Conservation (phyloP, 2,797 vertebrate species). For the Poeciliopsis turneri region DNA sequence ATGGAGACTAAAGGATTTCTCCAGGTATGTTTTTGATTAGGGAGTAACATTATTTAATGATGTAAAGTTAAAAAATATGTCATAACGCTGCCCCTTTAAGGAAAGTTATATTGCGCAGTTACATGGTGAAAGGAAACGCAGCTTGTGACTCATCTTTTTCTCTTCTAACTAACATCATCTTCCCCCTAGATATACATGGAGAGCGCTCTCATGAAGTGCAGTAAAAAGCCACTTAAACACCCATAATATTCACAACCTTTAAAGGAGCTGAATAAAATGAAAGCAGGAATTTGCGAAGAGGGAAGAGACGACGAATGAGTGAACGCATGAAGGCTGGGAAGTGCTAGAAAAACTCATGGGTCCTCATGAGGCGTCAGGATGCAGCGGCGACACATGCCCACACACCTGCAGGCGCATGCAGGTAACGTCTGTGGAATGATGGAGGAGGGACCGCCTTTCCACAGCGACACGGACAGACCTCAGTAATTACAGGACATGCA, state of each 20-base stretch:
- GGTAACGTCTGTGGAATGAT: conserved; percentile 49
- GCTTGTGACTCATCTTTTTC: background rate
- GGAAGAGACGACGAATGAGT: background rate
- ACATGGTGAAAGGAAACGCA: too few species aligned
- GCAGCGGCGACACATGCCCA: background rate
- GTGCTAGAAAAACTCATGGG: background rate
- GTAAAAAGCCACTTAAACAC: background rate
- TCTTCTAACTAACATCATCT: background rate
- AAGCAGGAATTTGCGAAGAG: background rate
- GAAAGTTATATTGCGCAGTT: too few species aligned
- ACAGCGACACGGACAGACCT: conserved; percentile 62
- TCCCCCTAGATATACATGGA: background rate
- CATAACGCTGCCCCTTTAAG: too few species aligned
- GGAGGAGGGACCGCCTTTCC: conserved; percentile 53
- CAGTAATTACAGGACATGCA: conserved; percentile 66
- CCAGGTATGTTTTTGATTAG: too few species aligned
- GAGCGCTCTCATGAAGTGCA: background rate
- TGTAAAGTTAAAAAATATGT: too few species aligned
- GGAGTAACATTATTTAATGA: too few species aligned
- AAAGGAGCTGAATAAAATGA: background rate
- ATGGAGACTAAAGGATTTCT: too few species aligned
- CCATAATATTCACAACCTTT: background rate
- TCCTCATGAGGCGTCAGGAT: background rate
- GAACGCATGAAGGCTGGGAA: background rate
- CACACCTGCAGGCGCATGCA: conserved; percentile 22